Percentiles rank a stretch among this genome's conserved stretches.
phyloP scores from a whole-genome alignment of 1,140 invertebrate species.

The Heterodera carotae region DNA sequence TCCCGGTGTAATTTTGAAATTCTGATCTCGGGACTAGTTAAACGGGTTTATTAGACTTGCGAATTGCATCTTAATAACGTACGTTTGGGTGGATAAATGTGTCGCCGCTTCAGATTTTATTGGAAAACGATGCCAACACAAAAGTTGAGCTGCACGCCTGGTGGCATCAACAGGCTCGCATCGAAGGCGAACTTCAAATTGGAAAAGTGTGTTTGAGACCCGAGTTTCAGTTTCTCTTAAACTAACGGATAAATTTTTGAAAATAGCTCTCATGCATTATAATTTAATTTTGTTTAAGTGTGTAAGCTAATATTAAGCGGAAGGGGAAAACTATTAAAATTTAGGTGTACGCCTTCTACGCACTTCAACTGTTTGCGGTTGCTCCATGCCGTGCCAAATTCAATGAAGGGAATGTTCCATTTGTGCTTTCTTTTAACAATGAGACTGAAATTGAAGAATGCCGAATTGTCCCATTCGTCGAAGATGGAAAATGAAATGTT shows the following conservation, averaged over 20 bases:
- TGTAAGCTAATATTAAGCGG: too few relatives aligned
- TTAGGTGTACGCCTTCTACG: background rate
- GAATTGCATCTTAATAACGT: too few relatives aligned
- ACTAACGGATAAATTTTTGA: too few relatives aligned
- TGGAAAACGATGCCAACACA: background rate
- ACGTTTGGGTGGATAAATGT: too few relatives aligned
- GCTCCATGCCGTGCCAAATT: background rate
- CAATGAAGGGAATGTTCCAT: background rate
- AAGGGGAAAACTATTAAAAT: too few relatives aligned
- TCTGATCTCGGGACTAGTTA: too few relatives aligned
- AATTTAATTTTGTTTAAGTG: too few relatives aligned
- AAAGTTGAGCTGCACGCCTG: background rate
- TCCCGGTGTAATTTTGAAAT: too few relatives aligned
- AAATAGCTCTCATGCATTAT: too few relatives aligned
- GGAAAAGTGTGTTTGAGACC: constrained; percentile 1
- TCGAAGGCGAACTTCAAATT: background rate
- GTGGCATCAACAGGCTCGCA: background rate
- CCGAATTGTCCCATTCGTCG: background rate
- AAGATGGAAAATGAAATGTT: too few relatives aligned
- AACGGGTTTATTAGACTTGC: too few relatives aligned
- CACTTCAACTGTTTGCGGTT: background rate
- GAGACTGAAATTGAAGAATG: background rate
- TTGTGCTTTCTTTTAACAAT: background rate
- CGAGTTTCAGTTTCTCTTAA: too few relatives aligned
- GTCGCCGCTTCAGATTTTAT: background rate